phyloP scores from a whole-genome alignment of 2,888 invertebrate species.

The Polymixis lichenea region DNA sequence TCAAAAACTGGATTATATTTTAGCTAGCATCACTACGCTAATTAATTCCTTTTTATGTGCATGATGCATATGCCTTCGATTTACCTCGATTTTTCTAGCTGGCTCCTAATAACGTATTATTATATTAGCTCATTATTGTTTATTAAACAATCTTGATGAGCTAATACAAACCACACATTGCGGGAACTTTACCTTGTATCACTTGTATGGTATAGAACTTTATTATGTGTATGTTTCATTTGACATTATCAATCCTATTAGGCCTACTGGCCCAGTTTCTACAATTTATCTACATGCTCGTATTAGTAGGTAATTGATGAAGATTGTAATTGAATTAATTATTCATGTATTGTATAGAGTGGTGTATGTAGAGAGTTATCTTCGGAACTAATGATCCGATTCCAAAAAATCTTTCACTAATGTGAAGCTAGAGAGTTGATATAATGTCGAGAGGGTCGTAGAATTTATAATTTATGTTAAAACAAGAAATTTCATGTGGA shows the following conservation, averaged over 20 bases:
- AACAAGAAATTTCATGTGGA: not conserved
- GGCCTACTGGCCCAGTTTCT: constrained; percentile 21
- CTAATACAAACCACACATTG: constrained; percentile 27
- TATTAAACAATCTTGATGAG: constrained; percentile 27
- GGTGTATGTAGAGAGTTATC: too few species aligned
- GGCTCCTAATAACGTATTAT: constrained; percentile 20
- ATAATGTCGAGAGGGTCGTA: too few species aligned
- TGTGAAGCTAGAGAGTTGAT: too few species aligned
- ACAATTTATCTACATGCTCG: constrained; percentile 5
- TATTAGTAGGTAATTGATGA: constrained; percentile 14
- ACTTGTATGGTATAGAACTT: constrained; percentile 6
- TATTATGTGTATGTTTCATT: not conserved
- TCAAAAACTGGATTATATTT: not conserved
- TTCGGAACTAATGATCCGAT: not conserved
- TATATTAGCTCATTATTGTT: constrained; percentile 38
- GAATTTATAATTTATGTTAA: not conserved
- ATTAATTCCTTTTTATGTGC: not conserved
- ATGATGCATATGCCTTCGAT: not conserved
- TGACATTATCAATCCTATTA: constrained; percentile 12
- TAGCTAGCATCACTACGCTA: not conserved
- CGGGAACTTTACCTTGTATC: constrained; percentile 12
- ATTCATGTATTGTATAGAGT: too few species aligned
- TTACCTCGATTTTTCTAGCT: constrained; percentile 5
- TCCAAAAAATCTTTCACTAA: not conserved
- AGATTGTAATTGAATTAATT: constrained; percentile 22